Conservation (phyloP, 2,888 invertebrate genomes). For the Acronicta leporina region DNA sequence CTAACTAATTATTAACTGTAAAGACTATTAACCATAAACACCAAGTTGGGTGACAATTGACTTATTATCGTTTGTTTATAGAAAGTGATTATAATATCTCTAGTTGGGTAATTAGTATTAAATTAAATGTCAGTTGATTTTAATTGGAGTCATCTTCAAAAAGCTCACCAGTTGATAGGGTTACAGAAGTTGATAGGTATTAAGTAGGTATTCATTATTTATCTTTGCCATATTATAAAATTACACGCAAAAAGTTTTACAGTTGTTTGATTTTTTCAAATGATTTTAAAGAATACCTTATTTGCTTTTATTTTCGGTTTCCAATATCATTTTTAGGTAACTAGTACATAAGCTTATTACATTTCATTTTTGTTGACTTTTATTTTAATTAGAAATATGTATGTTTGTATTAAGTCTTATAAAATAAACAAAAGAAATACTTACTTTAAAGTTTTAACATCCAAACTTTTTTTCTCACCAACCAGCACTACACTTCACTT, state of each 20-base stretch:
- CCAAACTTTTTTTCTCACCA: conserved; percentile 61
- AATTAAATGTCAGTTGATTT: conserved; percentile 19
- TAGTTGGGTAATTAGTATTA: conserved; percentile 28
- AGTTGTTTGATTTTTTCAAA: no score
- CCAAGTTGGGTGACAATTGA: conserved; percentile 41
- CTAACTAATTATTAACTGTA: no score
- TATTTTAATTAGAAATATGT: no score
- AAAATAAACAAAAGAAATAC: conserved; percentile 41
- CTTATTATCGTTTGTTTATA: conserved; percentile 37
- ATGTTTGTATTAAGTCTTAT: no score
- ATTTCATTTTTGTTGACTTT: no score
- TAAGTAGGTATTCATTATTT: conserved; percentile 5
- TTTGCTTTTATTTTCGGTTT: no score
- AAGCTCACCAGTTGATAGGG: background rate
- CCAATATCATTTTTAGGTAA: no score
- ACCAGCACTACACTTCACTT: conserved; percentile 58
- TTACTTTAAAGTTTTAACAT: conserved; percentile 66
- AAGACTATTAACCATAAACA: conserved; percentile 4
- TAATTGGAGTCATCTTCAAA: conserved; percentile 23
- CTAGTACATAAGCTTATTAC: no score
- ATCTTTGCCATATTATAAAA: no score
- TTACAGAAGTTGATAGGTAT: background rate
- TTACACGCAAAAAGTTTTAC: no score
- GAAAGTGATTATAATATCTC: conserved; percentile 27
- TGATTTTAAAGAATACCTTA: no score